Evolutionary conservation across 1,140 invertebrate species (phyloP), one percentile per base, ranked within the genome.

Genomic region (Ceratosolen solmsi): DNA sequence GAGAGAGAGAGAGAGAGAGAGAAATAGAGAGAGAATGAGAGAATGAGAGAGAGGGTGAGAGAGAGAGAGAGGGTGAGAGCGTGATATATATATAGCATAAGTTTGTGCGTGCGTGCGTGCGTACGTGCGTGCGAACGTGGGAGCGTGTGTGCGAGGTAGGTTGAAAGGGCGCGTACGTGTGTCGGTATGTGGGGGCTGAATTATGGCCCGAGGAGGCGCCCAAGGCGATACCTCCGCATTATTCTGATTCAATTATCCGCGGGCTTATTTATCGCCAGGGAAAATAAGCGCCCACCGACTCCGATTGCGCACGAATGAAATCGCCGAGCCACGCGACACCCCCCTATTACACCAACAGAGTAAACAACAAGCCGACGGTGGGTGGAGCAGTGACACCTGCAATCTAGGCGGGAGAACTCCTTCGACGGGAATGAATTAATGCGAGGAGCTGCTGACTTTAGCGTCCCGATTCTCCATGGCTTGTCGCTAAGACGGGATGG

Each of bases 171-270:
- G n/a, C n/a, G n/a, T n/a, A n/a, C n/a, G n/a, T n/a, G 5, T 13
- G 41, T 46, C 5, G 3, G 51, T 54, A 17, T 41, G 41, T 11
- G 70, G 25, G 87, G 30, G 38, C 88, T 90, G 88, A 89, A 81
- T 90, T 89, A 90, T 90, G 88, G 87, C 87, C 79, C 86, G 84
- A 30, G n/a, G 71, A 49, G 81, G 84, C 83, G 82, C 84, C 89
- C 84, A 88, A 89, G 86, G 87, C 85, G 88, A 89, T 88, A 89
- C 87, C 87, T 87, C 84, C 83, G 88, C 87, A 88, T 90, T 89
- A 89, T 89, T 89, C 89, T 89, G 84, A 89, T 88, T 88, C 88
- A 89, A 90, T 90, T 90, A 90, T 85, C 86, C 80, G 83, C 83
- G 70, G 20, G 22, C 46, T 82, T 56, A 56, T 82, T 79, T 79